A percentile compares a stretch with the other conserved stretches of the same genome.
Conservation (phyloP, 2,888 invertebrate genomes). For the Liopterus haemorrhoidalis region DNA sequence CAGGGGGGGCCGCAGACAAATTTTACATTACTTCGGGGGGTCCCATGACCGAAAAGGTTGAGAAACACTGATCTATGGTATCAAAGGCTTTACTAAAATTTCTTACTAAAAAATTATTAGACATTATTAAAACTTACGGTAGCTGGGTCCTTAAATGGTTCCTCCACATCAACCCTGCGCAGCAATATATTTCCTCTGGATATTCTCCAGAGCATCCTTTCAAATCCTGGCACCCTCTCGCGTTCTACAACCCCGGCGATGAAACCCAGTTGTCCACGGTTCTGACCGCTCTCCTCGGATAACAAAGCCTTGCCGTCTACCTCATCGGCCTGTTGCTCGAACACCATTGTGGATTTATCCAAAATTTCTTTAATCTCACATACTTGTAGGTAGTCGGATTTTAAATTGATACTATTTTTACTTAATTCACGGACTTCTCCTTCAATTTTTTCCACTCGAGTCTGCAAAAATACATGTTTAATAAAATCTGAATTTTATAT, state of each 20-base stretch:
- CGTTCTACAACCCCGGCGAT: conserved; percentile 78
- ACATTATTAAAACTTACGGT: conserved; percentile 54
- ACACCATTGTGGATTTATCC: conserved; percentile 78
- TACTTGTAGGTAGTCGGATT: conserved; percentile 77
- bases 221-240: conserved; percentile 75
- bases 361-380: conserved; percentile 80
- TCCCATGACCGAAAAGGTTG: too few relatives aligned
- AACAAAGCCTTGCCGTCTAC: conserved; percentile 54
- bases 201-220: conserved; percentile 81
- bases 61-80: too few relatives aligned
- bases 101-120: too few relatives aligned
- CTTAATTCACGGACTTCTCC: conserved; percentile 80
- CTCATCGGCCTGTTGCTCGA: conserved; percentile 64
- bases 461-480: too few relatives aligned
- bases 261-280: conserved; percentile 58
- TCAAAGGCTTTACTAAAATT: too few relatives aligned
- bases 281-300: conserved; percentile 51
- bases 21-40: too few relatives aligned
- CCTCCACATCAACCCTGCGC: conserved; percentile 68
- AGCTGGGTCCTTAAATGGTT: conserved; percentile 67
- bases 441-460: too few relatives aligned
- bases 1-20: too few relatives aligned
- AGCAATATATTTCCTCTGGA: conserved; percentile 83
- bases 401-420: conserved; percentile 78
- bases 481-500: too few relatives aligned